Conservation (phyloP, 2,797 vertebrate species). For the Lepus oiostolus region DNA sequence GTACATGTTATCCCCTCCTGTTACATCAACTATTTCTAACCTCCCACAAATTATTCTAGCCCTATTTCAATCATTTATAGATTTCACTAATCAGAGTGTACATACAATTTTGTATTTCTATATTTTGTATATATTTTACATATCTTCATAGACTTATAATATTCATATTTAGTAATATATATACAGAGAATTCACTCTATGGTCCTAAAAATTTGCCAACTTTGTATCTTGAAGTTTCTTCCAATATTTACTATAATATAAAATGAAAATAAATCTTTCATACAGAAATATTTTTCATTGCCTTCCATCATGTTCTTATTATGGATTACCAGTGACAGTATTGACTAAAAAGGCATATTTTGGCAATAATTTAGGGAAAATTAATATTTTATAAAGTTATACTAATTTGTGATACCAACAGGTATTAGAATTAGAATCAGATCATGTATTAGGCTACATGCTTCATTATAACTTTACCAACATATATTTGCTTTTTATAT, state of each 20-base stretch:
- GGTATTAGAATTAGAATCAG: background rate
- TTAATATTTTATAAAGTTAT: background rate
- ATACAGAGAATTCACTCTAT: background rate
- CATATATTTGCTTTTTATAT: background rate
- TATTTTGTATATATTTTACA: background rate
- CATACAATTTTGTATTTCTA: background rate
- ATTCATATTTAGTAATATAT: background rate
- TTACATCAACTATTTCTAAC: conserved; percentile 7
- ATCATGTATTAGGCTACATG: background rate
- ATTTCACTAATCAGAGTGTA: background rate
- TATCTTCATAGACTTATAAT: background rate
- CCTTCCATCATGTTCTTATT: background rate
- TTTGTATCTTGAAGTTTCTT: background rate
- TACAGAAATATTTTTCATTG: conserved; percentile 19
- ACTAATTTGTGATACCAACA: background rate
- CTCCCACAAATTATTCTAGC: background rate
- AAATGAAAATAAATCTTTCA: background rate
- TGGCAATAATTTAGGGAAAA: background rate
- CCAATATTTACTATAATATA: background rate
- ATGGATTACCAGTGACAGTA: background rate
- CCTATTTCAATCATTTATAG: background rate
- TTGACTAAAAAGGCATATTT: background rate
- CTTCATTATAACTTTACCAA: conserved; percentile 21
- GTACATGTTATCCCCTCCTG: background rate
- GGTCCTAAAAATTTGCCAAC: background rate